Percentiles rank a stretch among this genome's conserved stretches.
Conservation (phyloP, 2,113 vertebrate genomes). For the Lucifuga dentata region DNA sequence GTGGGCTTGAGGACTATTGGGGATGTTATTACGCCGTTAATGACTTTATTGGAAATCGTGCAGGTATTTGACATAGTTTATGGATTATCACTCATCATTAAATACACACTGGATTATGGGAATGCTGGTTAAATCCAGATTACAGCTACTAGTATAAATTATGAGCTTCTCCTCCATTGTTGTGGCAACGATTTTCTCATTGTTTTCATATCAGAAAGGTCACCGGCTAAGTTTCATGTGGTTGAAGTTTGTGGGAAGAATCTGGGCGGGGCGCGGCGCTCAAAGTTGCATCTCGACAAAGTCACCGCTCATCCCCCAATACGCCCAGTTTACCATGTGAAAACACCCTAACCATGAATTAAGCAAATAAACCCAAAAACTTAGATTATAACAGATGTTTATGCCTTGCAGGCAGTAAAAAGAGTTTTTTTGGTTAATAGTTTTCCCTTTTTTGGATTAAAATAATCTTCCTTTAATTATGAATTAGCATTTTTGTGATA, state of each 20-base stretch:
- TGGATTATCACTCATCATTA: conserved; percentile 50
- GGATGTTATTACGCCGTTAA: conserved; percentile 10
- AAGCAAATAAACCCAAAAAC: conserved; percentile 56
- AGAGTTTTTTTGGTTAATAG: conserved; percentile 25
- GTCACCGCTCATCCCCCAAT: too few species aligned
- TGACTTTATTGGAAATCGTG: conserved; percentile 40
- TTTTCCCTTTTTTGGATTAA: too few species aligned
- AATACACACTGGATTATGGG: conserved; percentile 60
- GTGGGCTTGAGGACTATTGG: conserved; percentile 5
- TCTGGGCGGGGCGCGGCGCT: too few species aligned
- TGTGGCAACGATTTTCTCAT: too few species aligned
- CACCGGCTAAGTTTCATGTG: too few species aligned
- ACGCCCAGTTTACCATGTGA: too few species aligned
- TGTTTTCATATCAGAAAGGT: too few species aligned
- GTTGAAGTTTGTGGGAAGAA: too few species aligned
- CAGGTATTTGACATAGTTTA: conserved; percentile 38
- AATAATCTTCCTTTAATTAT: neutral
- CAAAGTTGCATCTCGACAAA: too few species aligned
- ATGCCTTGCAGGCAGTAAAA: conserved; percentile 34
- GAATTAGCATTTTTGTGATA: conserved; percentile 35
- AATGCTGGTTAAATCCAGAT: too few species aligned
- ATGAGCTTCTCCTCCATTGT: too few species aligned
- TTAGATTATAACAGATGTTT: conserved; percentile 59
- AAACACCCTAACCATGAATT: conserved; percentile 52
- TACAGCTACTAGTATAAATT: too few species aligned